Conservation (phyloP, 2,113 vertebrate species). For the Thryonomys swinderianus region DNA sequence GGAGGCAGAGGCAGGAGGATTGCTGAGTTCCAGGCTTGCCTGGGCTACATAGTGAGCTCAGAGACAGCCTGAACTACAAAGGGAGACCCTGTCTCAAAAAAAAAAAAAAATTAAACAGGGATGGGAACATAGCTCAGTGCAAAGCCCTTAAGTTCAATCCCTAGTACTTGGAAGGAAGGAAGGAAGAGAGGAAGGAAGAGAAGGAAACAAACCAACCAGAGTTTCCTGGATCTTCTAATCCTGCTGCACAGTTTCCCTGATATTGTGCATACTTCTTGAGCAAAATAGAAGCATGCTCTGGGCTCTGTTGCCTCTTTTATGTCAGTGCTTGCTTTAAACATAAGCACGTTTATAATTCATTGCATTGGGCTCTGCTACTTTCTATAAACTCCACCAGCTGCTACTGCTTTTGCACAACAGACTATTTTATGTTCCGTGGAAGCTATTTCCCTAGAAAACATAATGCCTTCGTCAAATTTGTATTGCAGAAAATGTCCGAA, state of each 20-base stretch:
- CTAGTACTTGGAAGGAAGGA: neutral
- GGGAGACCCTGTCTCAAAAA: no score
- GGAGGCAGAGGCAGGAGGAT: no score
- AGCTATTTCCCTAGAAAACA: slow-evolving; percentile 76
- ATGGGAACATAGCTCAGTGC: no score
- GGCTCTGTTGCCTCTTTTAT: slow-evolving; percentile 59
- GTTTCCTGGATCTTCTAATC: neutral
- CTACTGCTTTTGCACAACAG: slow-evolving; percentile 73
- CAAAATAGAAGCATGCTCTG: slow-evolving; percentile 74
- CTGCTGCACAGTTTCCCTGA: neutral
- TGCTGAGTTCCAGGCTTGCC: no score
- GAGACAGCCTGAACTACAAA: no score
- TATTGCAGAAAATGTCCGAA: slow-evolving; percentile 76
- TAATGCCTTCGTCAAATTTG: slow-evolving; percentile 74
- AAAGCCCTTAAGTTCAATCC: no score
- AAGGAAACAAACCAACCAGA: neutral
- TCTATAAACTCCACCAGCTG: slow-evolving; percentile 83
- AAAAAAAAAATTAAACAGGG: no score
- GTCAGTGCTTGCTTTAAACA: slow-evolving; percentile 76
- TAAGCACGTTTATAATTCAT: slow-evolving; percentile 74
- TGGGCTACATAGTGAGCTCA: no score
- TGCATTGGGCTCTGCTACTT: slow-evolving; percentile 77
- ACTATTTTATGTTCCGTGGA: slow-evolving; percentile 76
- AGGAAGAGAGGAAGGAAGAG: neutral
- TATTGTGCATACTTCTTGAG: slow-evolving; percentile 28